These are phyloP conservation scores for Lasioglossum villosulum DNA, from an alignment of 2,888 invertebrate genomes.

Conservation along the genomic window DNA sequence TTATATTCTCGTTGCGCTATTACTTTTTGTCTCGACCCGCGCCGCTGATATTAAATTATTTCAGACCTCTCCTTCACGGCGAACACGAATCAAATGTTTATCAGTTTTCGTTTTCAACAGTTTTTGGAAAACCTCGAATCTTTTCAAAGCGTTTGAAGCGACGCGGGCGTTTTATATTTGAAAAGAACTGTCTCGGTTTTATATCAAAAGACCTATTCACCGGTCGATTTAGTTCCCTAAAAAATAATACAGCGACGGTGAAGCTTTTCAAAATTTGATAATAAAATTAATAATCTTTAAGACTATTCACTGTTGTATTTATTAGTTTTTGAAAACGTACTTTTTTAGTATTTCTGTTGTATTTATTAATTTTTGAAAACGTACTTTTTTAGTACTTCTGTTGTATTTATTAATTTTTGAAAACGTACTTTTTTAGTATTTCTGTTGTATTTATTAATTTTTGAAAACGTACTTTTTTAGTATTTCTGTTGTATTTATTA, in stretches of 20 bases:
- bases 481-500: no score
- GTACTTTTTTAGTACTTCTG: no score
- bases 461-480: no score
- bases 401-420: no score
- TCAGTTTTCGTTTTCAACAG: neutral
- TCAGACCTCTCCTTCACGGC: conserved; percentile 27
- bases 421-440: no score
- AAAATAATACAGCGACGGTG: neutral
- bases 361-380: no score
- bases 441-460: no score
- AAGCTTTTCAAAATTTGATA: neutral
- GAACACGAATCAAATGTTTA: neutral
- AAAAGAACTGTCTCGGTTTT: neutral
- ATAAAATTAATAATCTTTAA: no score
- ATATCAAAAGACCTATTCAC: neutral
- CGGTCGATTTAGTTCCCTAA: neutral
- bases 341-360: no score
- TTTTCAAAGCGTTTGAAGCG: neutral
- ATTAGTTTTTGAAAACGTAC: no score
- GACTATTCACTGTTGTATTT: no score
- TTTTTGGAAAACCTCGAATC: neutral
- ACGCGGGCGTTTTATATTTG: neutral
- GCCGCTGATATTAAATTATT: conserved; percentile 50
- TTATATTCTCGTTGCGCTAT: conserved; percentile 58
- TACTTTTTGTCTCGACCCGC: conserved; percentile 43